Evolutionary conservation across 1,140 invertebrate species (phyloP).

Genomic region (Lordiphosa clarofinis): DNA sequence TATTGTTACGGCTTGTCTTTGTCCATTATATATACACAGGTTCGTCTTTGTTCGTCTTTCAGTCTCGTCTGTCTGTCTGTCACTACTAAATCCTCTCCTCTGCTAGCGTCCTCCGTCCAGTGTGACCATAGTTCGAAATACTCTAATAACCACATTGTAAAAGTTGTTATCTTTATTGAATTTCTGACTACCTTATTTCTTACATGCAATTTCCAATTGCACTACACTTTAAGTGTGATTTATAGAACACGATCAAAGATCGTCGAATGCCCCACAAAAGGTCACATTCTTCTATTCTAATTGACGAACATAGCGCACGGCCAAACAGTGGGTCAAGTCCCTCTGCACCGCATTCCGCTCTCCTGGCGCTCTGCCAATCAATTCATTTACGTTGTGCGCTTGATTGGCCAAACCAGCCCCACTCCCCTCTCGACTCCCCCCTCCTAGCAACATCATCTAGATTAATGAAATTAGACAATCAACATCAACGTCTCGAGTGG

Average conservation of each 20-base stretch:
- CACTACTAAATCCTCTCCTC: too few relatives aligned
- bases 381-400: slow-evolving; percentile 50
- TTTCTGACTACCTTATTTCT: slow-evolving; percentile 9
- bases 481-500: slow-evolving; percentile 42
- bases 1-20: too few relatives aligned
- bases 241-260: slow-evolving; percentile 33
- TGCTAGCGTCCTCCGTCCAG: too few relatives aligned
- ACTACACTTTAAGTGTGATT: slow-evolving; percentile 57
- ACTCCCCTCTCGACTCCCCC: not conserved
- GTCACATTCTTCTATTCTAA: slow-evolving; percentile 68
- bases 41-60: too few relatives aligned
- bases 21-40: too few relatives aligned
- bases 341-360: slow-evolving; percentile 13
- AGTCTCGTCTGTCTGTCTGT: too few relatives aligned
- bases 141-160: too few relatives aligned
- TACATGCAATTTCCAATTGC: slow-evolving; percentile 13
- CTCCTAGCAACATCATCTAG: slow-evolving; percentile 18
- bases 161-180: too few relatives aligned
- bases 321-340: slow-evolving; percentile 50
- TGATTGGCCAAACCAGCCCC: slow-evolving; percentile 37
- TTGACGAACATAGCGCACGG: slow-evolving; percentile 45
- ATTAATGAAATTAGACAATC: slow-evolving; percentile 78
- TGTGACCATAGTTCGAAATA: too few relatives aligned
- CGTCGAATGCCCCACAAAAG: slow-evolving; percentile 23
- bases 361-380: slow-evolving; percentile 57